Percentiles rank a stretch among this genome's conserved stretches.
Evolutionary conservation across 2,888 invertebrate species (phyloP).

Genomic region (Diaphora mendica): DNA sequence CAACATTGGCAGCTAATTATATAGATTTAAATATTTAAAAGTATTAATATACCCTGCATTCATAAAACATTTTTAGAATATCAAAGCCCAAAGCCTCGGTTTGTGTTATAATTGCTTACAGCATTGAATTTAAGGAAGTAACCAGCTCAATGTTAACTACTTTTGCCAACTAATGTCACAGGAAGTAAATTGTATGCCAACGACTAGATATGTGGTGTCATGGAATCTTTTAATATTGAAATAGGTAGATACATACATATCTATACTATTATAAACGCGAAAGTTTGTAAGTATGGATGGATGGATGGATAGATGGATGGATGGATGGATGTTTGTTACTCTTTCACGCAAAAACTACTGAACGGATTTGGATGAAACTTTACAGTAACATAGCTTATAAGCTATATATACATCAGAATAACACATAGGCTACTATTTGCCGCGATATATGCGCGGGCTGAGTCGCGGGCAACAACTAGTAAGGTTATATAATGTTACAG

Average conservation of each 20-base stretch:
- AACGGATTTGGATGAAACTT: too few relatives aligned
- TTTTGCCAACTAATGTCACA: conserved; percentile 35
- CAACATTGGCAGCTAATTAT: not conserved
- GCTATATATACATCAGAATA: too few relatives aligned
- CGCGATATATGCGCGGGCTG: too few relatives aligned
- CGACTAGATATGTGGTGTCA: conserved; percentile 20
- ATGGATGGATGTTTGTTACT: too few relatives aligned
- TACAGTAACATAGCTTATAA: too few relatives aligned
- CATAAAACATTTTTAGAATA: not conserved
- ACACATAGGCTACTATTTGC: too few relatives aligned
- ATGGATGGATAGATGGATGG: too few relatives aligned
- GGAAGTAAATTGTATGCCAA: conserved; percentile 35
- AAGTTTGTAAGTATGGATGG: too few relatives aligned
- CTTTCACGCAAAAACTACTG: too few relatives aligned
- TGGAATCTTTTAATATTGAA: not conserved
- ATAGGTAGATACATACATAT: not conserved
- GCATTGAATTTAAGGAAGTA: conserved; percentile 60
- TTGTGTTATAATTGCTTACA: conserved; percentile 25
- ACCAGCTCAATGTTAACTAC: conserved; percentile 64
- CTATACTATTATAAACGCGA: too few relatives aligned
- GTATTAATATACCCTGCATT: not conserved
- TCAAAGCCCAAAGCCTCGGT: conserved; percentile 10
- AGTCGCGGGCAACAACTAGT: too few relatives aligned
- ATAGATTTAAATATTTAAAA: not conserved
- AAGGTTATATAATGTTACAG: not conserved